These are phyloP conservation scores for Schlechtendalia chinensis DNA, from an alignment of 1,140 invertebrate species.

Conservation along the genomic window DNA sequence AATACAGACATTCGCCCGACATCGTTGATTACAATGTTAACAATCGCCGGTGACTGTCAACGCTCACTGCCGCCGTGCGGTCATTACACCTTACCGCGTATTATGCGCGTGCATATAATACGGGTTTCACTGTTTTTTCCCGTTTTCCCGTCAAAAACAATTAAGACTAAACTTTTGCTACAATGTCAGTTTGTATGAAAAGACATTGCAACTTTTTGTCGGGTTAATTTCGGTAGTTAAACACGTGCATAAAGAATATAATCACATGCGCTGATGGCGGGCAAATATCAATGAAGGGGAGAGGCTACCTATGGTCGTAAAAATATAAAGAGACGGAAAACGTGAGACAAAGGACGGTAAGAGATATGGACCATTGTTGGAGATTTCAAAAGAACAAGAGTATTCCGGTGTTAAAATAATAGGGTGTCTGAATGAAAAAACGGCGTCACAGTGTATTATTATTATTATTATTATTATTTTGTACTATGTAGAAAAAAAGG, in stretches of 20 bases:
- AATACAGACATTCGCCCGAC: no score
- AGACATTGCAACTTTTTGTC: constrained; percentile 22
- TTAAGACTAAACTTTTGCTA: constrained; percentile 9
- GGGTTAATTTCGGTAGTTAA: constrained; percentile 35
- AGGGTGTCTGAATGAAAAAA: constrained; percentile 23
- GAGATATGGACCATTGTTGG: constrained; percentile 30
- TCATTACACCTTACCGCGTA: no score
- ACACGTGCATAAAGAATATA: background rate
- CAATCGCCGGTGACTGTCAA: no score
- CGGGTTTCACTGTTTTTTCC: background rate
- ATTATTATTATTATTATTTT: no score
- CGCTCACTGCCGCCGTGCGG: no score
- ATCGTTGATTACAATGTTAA: no score
- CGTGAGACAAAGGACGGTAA: constrained; percentile 20
- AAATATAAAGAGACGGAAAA: constrained; percentile 34
- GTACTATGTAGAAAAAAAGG: constrained; percentile 11
- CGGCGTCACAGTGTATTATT: background rate
- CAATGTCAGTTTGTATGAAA: background rate
- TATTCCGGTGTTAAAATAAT: constrained; percentile 44
- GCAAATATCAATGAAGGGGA: constrained; percentile 39
- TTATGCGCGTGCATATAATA: no score
- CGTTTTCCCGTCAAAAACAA: background rate
- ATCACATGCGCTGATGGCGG: background rate
- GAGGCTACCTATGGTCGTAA: constrained; percentile 16
- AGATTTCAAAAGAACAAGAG: constrained; percentile 40